Evolutionary conservation across 2,888 invertebrate species (phyloP), one percentile per base, ranked within the genome.

Genomic region (Cantharis flavilabris): DNA sequence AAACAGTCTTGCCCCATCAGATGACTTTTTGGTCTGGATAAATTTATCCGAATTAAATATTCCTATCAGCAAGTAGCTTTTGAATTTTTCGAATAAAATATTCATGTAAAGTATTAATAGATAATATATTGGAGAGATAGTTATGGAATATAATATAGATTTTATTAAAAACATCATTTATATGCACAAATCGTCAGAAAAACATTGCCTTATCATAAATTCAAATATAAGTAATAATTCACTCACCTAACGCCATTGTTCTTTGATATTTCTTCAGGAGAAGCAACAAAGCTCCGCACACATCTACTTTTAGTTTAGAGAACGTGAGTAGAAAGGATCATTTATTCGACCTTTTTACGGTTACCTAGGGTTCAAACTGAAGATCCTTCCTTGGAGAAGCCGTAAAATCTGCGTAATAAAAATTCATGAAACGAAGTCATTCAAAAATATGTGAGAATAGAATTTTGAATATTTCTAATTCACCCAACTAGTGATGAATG

Each of bases 231-330:
- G 26, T 83, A 81, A 82, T 84, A 83, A 83, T 84, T 83, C 80
- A 84, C 87, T 83, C 83, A 87, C 87, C 87, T 77, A 87, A 84
- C 83, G 86, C 86, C 87, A 87, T 87, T 86, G 86, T 86, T 81
- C 77, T 77, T 73, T 74, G 73, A 76, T 79, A 71, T 81, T 77
- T 80, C 77, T 76, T 81, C 70, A 76, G 63, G 71, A 72, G 72
- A 78, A 71, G 62, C 71, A 73, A 71, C 72, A 79, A 80, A 80
- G 69, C 80, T 76, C 77, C 67, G 69, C 75, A 75, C 78, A 76
- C 77, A 77, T 76, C 75, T 75, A 76, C 72, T 79, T 72, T 16
- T 71, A 77, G 76, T 76, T 77, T 75, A 69, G 23, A 71, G 49
- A 79, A 81, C 81, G 81, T 82, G 82, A 81, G 78, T 76, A 76